These are phyloP conservation scores for Phymanthus crucifer DNA, from an alignment of 92 coral and sea anemone genomes.

Conservation along the genomic window DNA sequence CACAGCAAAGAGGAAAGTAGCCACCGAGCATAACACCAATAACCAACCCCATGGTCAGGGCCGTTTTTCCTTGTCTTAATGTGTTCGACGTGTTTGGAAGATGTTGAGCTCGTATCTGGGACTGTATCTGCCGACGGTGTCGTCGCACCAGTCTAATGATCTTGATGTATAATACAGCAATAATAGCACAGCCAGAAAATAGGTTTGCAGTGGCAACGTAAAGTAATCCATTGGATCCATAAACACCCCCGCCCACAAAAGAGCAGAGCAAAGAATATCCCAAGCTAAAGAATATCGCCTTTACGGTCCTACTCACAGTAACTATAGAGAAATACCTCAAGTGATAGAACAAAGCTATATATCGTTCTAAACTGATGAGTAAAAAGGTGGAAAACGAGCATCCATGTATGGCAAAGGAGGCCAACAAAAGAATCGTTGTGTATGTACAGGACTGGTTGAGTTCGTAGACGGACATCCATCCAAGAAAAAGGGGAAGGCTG, in stretches of 20 bases:
- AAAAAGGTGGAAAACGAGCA: slow-evolving; percentile 26
- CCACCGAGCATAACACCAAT: slow-evolving; percentile 21
- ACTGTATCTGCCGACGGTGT: slow-evolving; percentile 30
- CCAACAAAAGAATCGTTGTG: background rate
- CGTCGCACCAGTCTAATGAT: slow-evolving; percentile 30
- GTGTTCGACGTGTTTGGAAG: background rate
- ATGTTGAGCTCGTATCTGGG: slow-evolving; percentile 9
- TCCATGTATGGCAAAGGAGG: background rate
- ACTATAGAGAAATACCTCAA: slow-evolving; percentile 14
- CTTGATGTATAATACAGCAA: slow-evolving; percentile 5
- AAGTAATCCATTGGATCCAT: background rate
- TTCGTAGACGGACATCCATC: slow-evolving; percentile 15
- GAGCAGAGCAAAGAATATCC: background rate
- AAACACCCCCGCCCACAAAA: background rate
- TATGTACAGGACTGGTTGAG: slow-evolving; percentile 22
- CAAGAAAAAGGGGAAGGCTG: slow-evolving; percentile 24
- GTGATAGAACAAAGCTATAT: slow-evolving; percentile 28
- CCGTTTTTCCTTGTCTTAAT: slow-evolving; percentile 25
- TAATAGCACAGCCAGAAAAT: background rate
- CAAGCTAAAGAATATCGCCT: background rate
- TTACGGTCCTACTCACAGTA: background rate
- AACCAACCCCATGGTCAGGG: slow-evolving; percentile 36
- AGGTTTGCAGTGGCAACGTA: background rate
- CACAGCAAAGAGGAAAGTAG: slow-evolving; percentile 19
- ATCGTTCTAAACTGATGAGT: slow-evolving; percentile 29